Evolutionary conservation across 2,797 vertebrate genomes (phyloP).

Genomic region (Loris lydekkerianus): DNA sequence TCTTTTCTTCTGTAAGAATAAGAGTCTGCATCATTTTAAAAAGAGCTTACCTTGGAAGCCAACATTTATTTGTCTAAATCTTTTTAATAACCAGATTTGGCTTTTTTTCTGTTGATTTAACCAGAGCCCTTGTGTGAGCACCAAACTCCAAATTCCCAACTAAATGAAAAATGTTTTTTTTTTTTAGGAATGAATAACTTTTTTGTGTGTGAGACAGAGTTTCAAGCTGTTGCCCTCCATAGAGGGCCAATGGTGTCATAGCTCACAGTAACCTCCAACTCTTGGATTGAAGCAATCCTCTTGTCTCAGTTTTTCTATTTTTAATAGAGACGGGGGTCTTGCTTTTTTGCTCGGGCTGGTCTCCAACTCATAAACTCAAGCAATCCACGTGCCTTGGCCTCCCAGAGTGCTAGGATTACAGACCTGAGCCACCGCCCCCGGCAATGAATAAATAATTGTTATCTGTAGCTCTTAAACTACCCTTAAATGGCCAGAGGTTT

Average conservation of each 20-base stretch:
- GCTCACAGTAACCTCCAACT: too few relatives aligned
- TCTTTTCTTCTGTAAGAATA: slow-evolving; percentile 58
- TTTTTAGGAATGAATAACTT: slow-evolving; percentile 60
- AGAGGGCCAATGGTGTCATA: too few relatives aligned
- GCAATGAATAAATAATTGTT: slow-evolving; percentile 56
- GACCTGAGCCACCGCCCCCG: too few relatives aligned
- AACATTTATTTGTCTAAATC: slow-evolving; percentile 56
- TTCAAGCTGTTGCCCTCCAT: too few relatives aligned
- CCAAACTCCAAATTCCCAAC: slow-evolving; percentile 6
- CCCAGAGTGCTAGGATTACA: too few relatives aligned
- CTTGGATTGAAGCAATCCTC: too few relatives aligned
- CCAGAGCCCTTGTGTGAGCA: slow-evolving; percentile 45
- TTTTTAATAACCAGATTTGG: slow-evolving; percentile 57
- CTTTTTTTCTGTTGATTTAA: slow-evolving; percentile 5
- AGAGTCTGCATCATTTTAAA: slow-evolving; percentile 39
- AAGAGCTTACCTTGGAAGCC: slow-evolving; percentile 28
- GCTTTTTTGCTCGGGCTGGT: too few relatives aligned
- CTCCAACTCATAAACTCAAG: too few relatives aligned
- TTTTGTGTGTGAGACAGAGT: too few relatives aligned
- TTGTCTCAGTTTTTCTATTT: too few relatives aligned
- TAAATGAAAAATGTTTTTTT: slow-evolving; percentile 65
- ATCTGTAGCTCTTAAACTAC: slow-evolving; percentile 5
- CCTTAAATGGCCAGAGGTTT: slow-evolving; percentile 8
- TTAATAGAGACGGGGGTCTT: too few relatives aligned
- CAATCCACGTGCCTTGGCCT: too few relatives aligned